phyloP scores from a whole-genome alignment of 2,888 invertebrate species.

The Andricus quercusramuli region DNA sequence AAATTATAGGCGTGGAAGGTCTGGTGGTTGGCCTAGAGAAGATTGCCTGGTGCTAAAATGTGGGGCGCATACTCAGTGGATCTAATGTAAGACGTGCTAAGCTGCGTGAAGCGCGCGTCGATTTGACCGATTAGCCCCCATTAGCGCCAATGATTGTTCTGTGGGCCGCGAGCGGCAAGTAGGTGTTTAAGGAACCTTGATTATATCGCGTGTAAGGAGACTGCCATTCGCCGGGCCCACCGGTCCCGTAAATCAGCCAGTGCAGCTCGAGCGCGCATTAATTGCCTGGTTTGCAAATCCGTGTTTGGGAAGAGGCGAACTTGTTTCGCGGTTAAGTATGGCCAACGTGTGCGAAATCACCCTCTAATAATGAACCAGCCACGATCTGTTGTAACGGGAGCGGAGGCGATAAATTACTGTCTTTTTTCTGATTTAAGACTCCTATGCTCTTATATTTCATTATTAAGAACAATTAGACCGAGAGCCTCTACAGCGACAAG shows the following conservation, averaged over 20 bases:
- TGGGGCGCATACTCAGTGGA: conserved; percentile 51
- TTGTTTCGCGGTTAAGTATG: conserved; percentile 35
- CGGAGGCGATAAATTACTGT: conserved; percentile 38
- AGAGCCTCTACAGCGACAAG: not conserved
- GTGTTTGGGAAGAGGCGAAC: conserved; percentile 41
- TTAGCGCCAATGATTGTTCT: conserved; percentile 70
- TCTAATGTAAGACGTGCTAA: conserved; percentile 49
- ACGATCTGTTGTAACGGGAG: conserved; percentile 39
- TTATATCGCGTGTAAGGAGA: conserved; percentile 59
- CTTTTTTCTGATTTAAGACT: conserved; percentile 37
- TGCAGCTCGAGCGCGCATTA: conserved; percentile 44
- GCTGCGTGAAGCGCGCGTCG: conserved; percentile 63
- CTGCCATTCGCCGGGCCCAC: conserved; percentile 53
- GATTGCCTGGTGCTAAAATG: conserved; percentile 65
- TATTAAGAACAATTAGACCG: conserved; percentile 40
- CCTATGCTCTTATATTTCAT: conserved; percentile 34
- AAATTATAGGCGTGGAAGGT: conserved; percentile 71
- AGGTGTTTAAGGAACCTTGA: conserved; percentile 56
- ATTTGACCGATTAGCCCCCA: conserved; percentile 70
- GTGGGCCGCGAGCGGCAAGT: conserved; percentile 56
- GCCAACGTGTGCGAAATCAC: conserved; percentile 34
- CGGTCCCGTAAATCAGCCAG: conserved; percentile 54
- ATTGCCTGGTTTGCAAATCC: conserved; percentile 44
- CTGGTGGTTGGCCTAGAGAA: conserved; percentile 60
- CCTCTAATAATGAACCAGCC: conserved; percentile 39